Conservation (phyloP, 2,113 vertebrate species). For the Phrynosoma blainvillii region DNA sequence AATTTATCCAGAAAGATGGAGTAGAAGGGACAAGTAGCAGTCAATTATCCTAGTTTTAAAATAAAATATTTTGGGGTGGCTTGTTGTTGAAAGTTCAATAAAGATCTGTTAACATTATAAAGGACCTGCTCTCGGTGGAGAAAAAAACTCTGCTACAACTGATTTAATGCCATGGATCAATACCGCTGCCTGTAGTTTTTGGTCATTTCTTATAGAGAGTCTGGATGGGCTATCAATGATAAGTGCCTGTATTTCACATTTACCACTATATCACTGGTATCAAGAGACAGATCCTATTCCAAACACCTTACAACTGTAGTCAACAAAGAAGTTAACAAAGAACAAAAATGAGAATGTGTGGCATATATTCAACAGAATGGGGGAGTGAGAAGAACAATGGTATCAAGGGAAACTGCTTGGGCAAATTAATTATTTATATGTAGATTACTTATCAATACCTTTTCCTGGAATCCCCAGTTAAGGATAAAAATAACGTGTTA, state of each 20-base stretch:
- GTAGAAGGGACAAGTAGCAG: no score
- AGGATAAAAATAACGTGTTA: constrained; percentile 65
- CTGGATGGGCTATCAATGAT: neutral
- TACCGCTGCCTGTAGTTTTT: no score
- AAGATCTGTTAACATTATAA: no score
- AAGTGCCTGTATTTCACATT: no score
- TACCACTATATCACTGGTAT: neutral
- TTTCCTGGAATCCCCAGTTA: constrained; percentile 34
- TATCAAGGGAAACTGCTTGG: neutral
- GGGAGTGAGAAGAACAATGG: neutral
- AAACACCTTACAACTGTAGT: neutral
- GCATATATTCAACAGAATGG: neutral
- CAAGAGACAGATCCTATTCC: neutral
- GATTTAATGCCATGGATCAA: no score
- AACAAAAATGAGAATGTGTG: neutral
- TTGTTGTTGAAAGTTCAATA: no score
- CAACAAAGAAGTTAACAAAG: neutral
- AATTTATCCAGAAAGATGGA: no score
- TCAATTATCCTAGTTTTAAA: no score
- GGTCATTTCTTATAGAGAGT: no score
- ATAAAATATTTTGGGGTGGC: no score
- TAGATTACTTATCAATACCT: neutral
- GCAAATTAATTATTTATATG: neutral
- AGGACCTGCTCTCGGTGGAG: no score
- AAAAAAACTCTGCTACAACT: no score